phyloP scores from a whole-genome alignment of 2,888 invertebrate genomes.

The Ophion costatus region DNA sequence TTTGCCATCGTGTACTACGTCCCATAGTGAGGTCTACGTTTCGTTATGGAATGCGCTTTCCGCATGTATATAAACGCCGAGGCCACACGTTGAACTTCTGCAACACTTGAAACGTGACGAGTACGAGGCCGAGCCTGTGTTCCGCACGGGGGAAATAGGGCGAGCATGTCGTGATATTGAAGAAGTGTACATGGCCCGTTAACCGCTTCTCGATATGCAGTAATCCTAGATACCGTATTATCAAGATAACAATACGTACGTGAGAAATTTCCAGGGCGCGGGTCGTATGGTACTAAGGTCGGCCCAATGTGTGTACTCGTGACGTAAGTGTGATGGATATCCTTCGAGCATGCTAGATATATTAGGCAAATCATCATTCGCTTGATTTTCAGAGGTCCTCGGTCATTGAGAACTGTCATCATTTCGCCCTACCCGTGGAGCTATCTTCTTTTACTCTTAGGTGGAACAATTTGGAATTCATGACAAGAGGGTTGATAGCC shows the following conservation, averaged over 20 bases:
- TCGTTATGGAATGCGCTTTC: conserved; percentile 26
- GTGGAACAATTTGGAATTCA: too few species aligned
- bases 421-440: background rate
- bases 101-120: conserved; percentile 46
- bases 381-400: background rate
- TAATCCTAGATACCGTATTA: conserved; percentile 11
- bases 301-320: background rate
- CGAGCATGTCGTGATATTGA: conserved; percentile 42
- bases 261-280: background rate
- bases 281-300: background rate
- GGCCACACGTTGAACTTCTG: conserved; percentile 50
- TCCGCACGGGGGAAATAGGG: conserved; percentile 39
- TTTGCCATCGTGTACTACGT: conserved; percentile 4
- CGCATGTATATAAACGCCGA: conserved; percentile 27
- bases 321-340: background rate
- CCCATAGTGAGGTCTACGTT: background rate
- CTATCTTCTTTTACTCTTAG: too few species aligned
- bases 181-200: conserved; percentile 55
- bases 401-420: background rate
- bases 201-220: conserved; percentile 5
- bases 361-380: background rate
- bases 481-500: too few species aligned
- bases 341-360: background rate
- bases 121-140: conserved; percentile 47
- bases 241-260: conserved; percentile 22